Evolutionary conservation across 2,888 invertebrate species (phyloP), one percentile per base, ranked within the genome.

Genomic region (Gerris lacustris): DNA sequence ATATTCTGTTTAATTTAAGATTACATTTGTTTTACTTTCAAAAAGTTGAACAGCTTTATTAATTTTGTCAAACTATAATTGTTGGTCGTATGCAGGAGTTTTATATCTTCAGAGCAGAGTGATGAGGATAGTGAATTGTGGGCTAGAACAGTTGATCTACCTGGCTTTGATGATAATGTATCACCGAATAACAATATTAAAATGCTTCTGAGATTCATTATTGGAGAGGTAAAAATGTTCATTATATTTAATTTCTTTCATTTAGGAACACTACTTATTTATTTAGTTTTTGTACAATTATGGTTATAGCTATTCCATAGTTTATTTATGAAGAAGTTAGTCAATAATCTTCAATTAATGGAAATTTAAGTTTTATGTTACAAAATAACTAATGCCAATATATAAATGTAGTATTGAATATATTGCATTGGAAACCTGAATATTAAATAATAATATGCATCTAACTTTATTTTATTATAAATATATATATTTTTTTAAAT

Each of bases 131-230:
- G 84, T 76, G 91, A 91, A 77, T 84, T 88, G 68, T 90, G 88
- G 84, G 89, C 90, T 0, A 83, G 90, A 72, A 86, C 86, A 6
- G 87, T 91, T 0, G 90, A 91, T 80, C 82, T 91, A 63, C 90
- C 91, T 2, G 90, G 91, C 2, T 88, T 92, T 74, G 92, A 92
- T 75, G 92, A 92, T 78, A 91, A 90, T 78, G 87, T 90, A 45
- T 91, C 92, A 0, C 88, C 89, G 0, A 86, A 86, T 78, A 92
- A 92, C 80, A 86, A 84, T 68, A 89, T 92, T 71, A 86, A 86
- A 69, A 83, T 87, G 62, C 81, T 92, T 70, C 81, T 89, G 69
- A 82, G 92, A 77, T 86, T 91, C 75, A 85, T 88, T 44, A 82
- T 91, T 17, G 90, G 89, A 81, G 88, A 88, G 81, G 84, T 85